Base-by-base conservation (phyloP, 2,888 invertebrate species). In the Girardia tigrina region DNA sequence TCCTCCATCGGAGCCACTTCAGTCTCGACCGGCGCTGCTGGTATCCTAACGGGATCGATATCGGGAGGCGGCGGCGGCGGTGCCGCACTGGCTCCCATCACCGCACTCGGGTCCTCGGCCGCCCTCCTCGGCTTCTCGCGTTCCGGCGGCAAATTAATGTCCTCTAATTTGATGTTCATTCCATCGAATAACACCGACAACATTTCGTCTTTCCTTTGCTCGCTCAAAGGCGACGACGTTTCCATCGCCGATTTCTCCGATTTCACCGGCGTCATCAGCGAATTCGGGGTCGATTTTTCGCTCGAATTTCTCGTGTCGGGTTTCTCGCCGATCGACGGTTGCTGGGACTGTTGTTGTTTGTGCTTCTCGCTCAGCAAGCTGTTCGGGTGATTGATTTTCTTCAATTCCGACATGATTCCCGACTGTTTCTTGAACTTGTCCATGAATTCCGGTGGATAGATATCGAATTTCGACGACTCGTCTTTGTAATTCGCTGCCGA, bases 111-210 rank as follows among this genome's bases (percentile, higher is more conserved):
- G 4, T 56, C 56, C 23, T 56, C 56, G n/a, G 2, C n/a, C 4
- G 23, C 4, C 23, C n/a, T 56, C n/a, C 23, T 56, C 4, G 56
- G 56, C 23, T 56, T 56, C n/a, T 69, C 28, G 16, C 71, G 75
- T 28, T 75, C 75, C 4, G 75, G 75, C 1, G 75, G 75, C 29
- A 75, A 75, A 72, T 26, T 70, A 71, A 75, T 75, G 20, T 75
- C 75, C 28, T 70, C 75, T 16, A 75, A 70, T 27, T 56, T 56
- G n/a, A 56, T 56, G 23, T 56, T 56, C 56, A 56, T 56, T 6
- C 23, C 23, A 23, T 56, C 56, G 23, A 56, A 56, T 6, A 56
- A 23, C 4, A 12, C n/a, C 23, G 56, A 56, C 4, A 12, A 2
- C n/a, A n/a, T 4, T 56, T 56, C 56, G 23, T 56, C 56, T 23